Evolutionary conservation across 2,113 vertebrate species (phyloP).

Genomic region (Ptychochromis oligacanthus): DNA sequence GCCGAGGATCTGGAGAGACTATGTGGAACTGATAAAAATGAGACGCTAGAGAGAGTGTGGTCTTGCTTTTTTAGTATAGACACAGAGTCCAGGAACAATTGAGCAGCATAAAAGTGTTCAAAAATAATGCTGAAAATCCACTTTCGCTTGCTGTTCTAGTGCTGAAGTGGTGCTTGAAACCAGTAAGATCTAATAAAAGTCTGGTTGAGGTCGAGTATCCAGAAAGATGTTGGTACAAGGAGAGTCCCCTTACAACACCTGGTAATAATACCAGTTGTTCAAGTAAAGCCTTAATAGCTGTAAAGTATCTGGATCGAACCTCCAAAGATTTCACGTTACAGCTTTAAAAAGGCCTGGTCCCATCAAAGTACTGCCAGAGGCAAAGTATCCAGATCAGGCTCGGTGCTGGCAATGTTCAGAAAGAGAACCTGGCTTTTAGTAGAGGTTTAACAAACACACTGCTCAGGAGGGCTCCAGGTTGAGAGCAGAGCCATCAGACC

Average conservation of each 20-base stretch:
- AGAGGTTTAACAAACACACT: background rate
- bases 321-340: too few species aligned
- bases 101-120: background rate
- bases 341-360: background rate
- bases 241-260: background rate
- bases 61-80: background rate
- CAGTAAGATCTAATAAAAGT: background rate
- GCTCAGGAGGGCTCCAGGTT: background rate
- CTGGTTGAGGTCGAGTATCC: background rate
- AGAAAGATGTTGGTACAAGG: background rate
- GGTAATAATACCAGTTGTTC: background rate
- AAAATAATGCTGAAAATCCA: background rate
- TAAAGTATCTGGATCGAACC: background rate
- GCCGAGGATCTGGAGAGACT: background rate
- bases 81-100: background rate
- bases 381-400: background rate
- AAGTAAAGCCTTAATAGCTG: background rate
- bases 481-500: background rate
- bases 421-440: background rate
- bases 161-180: background rate
- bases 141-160: background rate
- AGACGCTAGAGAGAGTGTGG: background rate
- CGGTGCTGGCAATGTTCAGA: background rate
- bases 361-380: background rate
- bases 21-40: background rate